Conservation (phyloP, 23 tunicate genomes). For the Trididemnum clinides region DNA sequence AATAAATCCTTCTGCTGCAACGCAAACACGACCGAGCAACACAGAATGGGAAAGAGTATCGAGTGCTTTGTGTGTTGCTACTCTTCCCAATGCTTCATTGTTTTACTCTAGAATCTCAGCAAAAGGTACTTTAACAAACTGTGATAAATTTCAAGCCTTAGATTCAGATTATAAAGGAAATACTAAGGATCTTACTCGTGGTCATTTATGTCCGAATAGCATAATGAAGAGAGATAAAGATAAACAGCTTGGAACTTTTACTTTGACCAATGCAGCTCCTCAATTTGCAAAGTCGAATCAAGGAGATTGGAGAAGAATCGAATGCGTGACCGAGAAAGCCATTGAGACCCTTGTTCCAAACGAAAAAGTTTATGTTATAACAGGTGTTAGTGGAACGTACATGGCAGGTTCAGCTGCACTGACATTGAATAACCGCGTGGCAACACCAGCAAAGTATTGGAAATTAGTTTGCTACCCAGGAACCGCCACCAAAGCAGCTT, state of each 20-base stretch:
- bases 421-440: slow-evolving; percentile 64
- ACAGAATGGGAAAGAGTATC: slow-evolving; percentile 70
- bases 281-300: slow-evolving; percentile 78
- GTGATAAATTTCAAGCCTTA: slow-evolving; percentile 67
- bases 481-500: slow-evolving; percentile 33
- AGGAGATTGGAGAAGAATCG: slow-evolving; percentile 76
- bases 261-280: slow-evolving; percentile 98
- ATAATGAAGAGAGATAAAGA: slow-evolving; percentile 66
- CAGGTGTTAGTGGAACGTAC: slow-evolving; percentile 94
- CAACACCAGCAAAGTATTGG: slow-evolving; percentile 83
- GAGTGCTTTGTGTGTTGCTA: slow-evolving; percentile 35
- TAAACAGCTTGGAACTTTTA: slow-evolving; percentile 82
- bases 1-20: slow-evolving; percentile 10
- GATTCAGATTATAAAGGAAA: slow-evolving; percentile 70
- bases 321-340: slow-evolving; percentile 71
- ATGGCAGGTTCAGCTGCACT: too few species aligned
- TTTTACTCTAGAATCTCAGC: slow-evolving; percentile 45
- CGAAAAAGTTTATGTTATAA: slow-evolving; percentile 78
- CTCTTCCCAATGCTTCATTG: slow-evolving; percentile 30
- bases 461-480: slow-evolving; percentile 96
- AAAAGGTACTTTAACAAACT: slow-evolving; percentile 6
- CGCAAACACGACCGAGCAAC: slow-evolving; percentile 51
- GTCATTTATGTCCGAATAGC: slow-evolving; percentile 87
- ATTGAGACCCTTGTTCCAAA: slow-evolving; percentile 55
- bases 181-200: slow-evolving; percentile 62